Evolutionary conservation across 2,888 invertebrate genomes (phyloP).

Genomic region (Cryptocheilus praepositus): DNA sequence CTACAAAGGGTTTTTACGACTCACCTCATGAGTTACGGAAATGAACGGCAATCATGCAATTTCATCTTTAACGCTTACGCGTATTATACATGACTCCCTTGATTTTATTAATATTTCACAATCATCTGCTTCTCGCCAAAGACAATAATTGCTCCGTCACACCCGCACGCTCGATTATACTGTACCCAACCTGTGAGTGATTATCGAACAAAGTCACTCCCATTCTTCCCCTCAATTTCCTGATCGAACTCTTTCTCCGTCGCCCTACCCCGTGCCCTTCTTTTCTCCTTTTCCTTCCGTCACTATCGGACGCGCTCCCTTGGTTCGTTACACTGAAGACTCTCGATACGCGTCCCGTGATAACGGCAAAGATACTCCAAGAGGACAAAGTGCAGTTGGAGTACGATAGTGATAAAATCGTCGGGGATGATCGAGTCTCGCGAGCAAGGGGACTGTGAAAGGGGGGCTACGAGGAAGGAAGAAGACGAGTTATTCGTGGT

Average conservation of each 20-base stretch:
- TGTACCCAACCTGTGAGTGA: too few species aligned
- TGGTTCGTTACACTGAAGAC: constrained; percentile 20
- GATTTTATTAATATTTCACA: too few species aligned
- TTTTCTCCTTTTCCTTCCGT: constrained; percentile 10
- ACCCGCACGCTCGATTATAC: too few species aligned
- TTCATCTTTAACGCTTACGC: too few species aligned
- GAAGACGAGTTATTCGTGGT: constrained; percentile 1
- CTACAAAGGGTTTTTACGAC: too few species aligned
- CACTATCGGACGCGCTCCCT: constrained; percentile 10
- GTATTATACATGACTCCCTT: too few species aligned
- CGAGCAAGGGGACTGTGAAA: constrained; percentile 18
- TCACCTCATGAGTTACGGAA: too few species aligned
- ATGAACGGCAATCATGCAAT: too few species aligned
- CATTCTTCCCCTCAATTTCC: too few species aligned
- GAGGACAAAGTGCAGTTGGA: constrained; percentile 17
- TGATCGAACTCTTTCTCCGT: constrained; percentile 2
- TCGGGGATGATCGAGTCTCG: constrained; percentile 16
- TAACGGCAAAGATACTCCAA: constrained; percentile 12
- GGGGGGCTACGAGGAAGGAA: constrained; percentile 8
- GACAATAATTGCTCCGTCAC: too few species aligned
- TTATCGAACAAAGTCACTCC: too few species aligned
- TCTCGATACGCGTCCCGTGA: constrained; percentile 8
- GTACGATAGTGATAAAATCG: constrained; percentile 18
- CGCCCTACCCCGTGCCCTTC: neutral
- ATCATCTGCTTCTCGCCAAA: too few species aligned